phyloP scores from a whole-genome alignment of 1,140 invertebrate species.

The Popillia japonica region DNA sequence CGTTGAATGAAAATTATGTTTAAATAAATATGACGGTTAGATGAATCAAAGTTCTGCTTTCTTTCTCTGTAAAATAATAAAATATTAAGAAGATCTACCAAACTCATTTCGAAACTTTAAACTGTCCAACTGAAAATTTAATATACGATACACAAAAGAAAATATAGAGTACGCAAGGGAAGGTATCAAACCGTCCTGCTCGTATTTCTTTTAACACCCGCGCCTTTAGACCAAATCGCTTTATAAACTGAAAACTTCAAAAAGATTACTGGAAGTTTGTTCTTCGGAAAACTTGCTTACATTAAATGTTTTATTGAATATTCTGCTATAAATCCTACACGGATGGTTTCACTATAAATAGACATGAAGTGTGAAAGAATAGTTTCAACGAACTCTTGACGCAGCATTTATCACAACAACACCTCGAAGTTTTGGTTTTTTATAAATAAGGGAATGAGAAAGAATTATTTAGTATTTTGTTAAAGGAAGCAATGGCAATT shows the following conservation, averaged over 20 bases:
- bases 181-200: background rate
- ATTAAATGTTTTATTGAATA: constrained; percentile 22
- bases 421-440: no score
- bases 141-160: background rate
- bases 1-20: no score
- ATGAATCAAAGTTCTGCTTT: no score
- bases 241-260: constrained; percentile 34
- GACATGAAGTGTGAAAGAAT: background rate
- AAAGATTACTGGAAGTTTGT: constrained; percentile 28
- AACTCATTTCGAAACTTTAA: background rate
- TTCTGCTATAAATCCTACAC: constrained; percentile 15
- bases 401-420: no score
- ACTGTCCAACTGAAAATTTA: background rate
- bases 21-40: no score
- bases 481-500: no score
- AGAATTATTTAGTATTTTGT: no score
- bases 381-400: no score
- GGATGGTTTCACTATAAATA: constrained; percentile 9
- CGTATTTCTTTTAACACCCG: constrained; percentile 25
- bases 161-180: background rate
- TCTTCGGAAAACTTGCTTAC: constrained; percentile 1
- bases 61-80: no score
- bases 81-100: no score
- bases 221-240: constrained; percentile 2
- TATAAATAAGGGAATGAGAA: no score